Evolutionary conservation across 2,888 invertebrate genomes (phyloP).

Genomic region (Nomada ferruginata): DNA sequence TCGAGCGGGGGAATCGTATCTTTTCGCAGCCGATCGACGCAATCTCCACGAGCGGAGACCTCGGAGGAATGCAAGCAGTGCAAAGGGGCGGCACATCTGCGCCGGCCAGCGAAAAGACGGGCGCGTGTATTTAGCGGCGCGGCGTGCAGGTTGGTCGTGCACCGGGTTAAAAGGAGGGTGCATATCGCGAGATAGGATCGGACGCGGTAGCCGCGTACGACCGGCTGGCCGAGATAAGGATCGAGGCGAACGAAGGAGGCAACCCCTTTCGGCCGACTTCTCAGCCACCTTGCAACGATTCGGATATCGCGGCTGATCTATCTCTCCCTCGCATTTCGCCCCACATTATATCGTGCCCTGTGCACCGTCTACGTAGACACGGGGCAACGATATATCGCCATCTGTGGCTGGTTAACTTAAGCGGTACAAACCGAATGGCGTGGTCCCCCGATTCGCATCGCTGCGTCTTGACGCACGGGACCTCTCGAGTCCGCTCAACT

Average conservation of each 20-base stretch:
- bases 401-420: constrained; percentile 83
- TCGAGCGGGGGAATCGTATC: constrained; percentile 24
- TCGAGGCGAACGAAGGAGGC: constrained; percentile 63
- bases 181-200: constrained; percentile 76
- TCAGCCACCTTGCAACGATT: constrained; percentile 77
- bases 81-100: constrained; percentile 66
- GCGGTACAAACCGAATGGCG: constrained; percentile 79
- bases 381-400: constrained; percentile 75
- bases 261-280: constrained; percentile 73
- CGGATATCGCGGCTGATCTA: constrained; percentile 46
- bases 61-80: constrained; percentile 66
- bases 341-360: constrained; percentile 56
- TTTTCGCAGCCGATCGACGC: constrained; percentile 24
- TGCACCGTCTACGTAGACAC: constrained; percentile 18
- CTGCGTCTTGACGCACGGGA: constrained; percentile 37
- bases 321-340: constrained; percentile 59
- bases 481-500: constrained; percentile 12
- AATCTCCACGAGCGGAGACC: constrained; percentile 1
- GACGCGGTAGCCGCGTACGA: constrained; percentile 70
- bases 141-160: constrained; percentile 65
- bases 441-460: constrained; percentile 68
- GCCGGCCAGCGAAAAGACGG: constrained; percentile 58
- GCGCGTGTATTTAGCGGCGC: constrained; percentile 61
- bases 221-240: constrained; percentile 79
- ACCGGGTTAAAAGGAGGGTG: constrained; percentile 71